Evolutionary conservation across 2,797 vertebrate species (phyloP), one percentile per base, ranked within the genome.

Genomic region (Smutsia gigantea): DNA sequence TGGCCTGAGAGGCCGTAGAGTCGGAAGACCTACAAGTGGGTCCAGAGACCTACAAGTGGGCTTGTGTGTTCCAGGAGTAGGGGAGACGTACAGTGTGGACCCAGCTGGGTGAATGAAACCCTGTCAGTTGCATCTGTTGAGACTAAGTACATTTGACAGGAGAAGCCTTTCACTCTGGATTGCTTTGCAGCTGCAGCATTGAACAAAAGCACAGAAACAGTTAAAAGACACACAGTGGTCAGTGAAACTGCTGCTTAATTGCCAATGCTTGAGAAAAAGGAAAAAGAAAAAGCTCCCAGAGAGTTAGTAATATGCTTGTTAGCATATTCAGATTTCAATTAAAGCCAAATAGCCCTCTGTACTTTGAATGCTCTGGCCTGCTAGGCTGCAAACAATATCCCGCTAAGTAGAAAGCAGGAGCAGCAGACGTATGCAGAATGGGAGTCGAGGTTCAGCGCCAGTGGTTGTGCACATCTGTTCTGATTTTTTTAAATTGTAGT

Each of bases 401-500:
- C 87, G 68, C 94, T 92, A 1, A 97, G 7, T 17, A 82, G 94
- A 95, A 95, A 90, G 84, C 34, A 29, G 49, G 53, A 49, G 63
- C 1, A 1, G 29, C 42, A 11, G 95, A 71, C 87, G 72, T 53
- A 93, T 83, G 39, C 37, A 25, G 59, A 78, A 87, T 91, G 84
- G 90, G 84, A 84, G 96, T 69, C 25, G 34, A 34, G 79, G 64
- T 31, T 46, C 46, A 0, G 7, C 1, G 1, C 57, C 82, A 15
- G 31, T 77, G 91, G 69, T 37, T 37, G 84, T 71, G 57, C 82
- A 87, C 97, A 98, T 98, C 98, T 98, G 98, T 94, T 98, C 96
- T 98, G 96, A 95, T 94, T 97, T 98, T 96, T 96, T 78, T 15
- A 71, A 97, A 49, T 96, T 97, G 95, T 96, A 92, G 75, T 96